A percentile compares a stretch with the other conserved stretches of the same genome.
phyloP scores from a whole-genome alignment of 1,140 invertebrate species.

The Magallana ariakensis region DNA sequence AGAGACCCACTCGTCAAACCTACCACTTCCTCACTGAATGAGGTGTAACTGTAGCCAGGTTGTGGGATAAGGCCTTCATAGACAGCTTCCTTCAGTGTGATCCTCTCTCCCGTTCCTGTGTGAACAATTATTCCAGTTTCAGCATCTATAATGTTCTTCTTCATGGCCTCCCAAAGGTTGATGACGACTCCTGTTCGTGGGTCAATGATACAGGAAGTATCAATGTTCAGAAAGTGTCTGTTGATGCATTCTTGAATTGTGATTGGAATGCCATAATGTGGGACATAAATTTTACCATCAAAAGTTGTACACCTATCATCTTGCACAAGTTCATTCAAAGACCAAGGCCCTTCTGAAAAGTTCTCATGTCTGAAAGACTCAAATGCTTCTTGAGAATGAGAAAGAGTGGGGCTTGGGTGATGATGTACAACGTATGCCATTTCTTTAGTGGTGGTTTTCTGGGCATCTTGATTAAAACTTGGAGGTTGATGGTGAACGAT shows the following conservation, averaged over 20 bases:
- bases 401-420: background rate
- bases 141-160: constrained; percentile 90
- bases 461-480: background rate
- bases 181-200: constrained; percentile 82
- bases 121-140: constrained; percentile 86
- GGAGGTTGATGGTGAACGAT: background rate
- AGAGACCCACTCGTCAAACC: constrained; percentile 34
- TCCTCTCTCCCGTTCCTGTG: constrained; percentile 66
- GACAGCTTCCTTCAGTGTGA: constrained; percentile 73
- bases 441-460: background rate
- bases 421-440: background rate
- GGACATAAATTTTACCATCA: constrained; percentile 85
- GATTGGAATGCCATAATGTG: constrained; percentile 79
- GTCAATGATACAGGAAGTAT: constrained; percentile 70
- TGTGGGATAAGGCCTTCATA: constrained; percentile 73
- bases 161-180: constrained; percentile 90
- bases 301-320: constrained; percentile 59
- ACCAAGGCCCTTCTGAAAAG: constrained; percentile 37
- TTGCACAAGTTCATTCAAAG: constrained; percentile 64
- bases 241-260: constrained; percentile 73
- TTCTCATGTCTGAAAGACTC: background rate
- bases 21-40: constrained; percentile 46
- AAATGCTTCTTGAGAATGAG: background rate
- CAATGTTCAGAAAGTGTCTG: constrained; percentile 69
- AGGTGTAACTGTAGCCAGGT: constrained; percentile 54